Base-by-base conservation (phyloP, 2,888 invertebrate genomes). In the Andrena trimmerana region DNA sequence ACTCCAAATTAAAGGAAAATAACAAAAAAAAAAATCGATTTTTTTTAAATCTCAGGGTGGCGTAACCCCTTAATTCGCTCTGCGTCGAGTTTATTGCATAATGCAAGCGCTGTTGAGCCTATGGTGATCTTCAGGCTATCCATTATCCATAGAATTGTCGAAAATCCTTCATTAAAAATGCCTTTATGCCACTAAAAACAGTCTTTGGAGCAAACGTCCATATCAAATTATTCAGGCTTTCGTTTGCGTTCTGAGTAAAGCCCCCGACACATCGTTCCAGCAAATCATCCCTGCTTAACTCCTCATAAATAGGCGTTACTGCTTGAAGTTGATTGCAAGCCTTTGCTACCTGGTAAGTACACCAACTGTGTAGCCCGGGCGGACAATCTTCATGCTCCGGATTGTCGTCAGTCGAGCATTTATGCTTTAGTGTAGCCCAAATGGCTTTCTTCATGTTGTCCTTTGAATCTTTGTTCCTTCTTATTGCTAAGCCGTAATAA, bases 1-100 rank as follows among this genome's bases (percentile, higher is more conserved):
- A 31, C 60, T 31, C 31, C 31, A 60, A 31, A 60, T 60, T 60
- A 59, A 60, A 60, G 60, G 31, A 31, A 60, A 60, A 60, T 29
- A 0, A 52, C 52, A 29, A 31, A 0, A 60, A 31, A 60, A 60
- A 31, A 60, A 60, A 60, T 29, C 8, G 60, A 60, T 60, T 60
- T 60, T 57, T 57, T 57, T 57, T 24, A 20, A 24, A 57, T 57
- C 24, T 10, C 57, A 57, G 27, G 57, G 27, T 57, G 10, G 57
- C 57, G 27, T 57, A 57, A 57, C 57, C 57, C 27, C 33, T 33
- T 33, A 2, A 33, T 33, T 33, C 33, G 33, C 33, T 33, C 33
- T 0, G 33, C 33, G 33, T 33, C 33, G 33, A 33, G 33, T 2
- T 33, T 8, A 0, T 33, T 8, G 33, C 33, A 33, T 33, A 33